Conservation (phyloP, 2,888 invertebrate species). For the Chloroclystis v-ata region DNA sequence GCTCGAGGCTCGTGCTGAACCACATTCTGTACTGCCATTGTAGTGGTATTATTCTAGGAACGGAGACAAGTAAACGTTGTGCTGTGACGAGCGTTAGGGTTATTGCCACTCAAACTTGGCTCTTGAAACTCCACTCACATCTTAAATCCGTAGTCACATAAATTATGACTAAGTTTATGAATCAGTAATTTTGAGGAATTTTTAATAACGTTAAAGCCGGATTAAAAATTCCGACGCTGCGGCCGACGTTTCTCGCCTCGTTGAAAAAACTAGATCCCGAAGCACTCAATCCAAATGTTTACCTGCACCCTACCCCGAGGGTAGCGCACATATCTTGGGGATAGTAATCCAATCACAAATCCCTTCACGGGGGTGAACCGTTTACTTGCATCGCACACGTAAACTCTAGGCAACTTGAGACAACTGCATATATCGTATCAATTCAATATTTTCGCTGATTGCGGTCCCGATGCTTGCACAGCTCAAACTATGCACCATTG, state of each 20-base stretch:
- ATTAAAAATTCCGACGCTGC: slow-evolving; percentile 2
- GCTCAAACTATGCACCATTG: slow-evolving; percentile 28
- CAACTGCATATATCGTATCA: slow-evolving; percentile 3
- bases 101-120: slow-evolving; percentile 17
- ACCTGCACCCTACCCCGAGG: slow-evolving; percentile 35
- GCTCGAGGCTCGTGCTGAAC: slow-evolving; percentile 59
- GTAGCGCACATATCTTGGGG: slow-evolving; percentile 43
- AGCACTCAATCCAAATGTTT: slow-evolving; percentile 26
- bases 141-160: neutral
- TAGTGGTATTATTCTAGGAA: slow-evolving; percentile 61
- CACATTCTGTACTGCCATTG: slow-evolving; percentile 62
- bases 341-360: slow-evolving; percentile 59
- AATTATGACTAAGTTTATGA: slow-evolving; percentile 7
- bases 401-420: slow-evolving; percentile 3
- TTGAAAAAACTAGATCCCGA: slow-evolving; percentile 16
- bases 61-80: slow-evolving; percentile 38
- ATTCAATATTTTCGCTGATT: slow-evolving; percentile 6
- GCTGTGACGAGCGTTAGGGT: slow-evolving; percentile 16
- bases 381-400: slow-evolving; percentile 12
- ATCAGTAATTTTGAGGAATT: slow-evolving; percentile 2
- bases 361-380: slow-evolving; percentile 39
- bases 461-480: slow-evolving; percentile 2
- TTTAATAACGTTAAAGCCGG: slow-evolving; percentile 2
- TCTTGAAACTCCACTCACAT: slow-evolving; percentile 18
- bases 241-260: slow-evolving; percentile 2